Percentiles rank a stretch among this genome's conserved stretches.
phyloP scores from a whole-genome alignment of 2,113 vertebrate species.

The Tylochromis polylepis region DNA sequence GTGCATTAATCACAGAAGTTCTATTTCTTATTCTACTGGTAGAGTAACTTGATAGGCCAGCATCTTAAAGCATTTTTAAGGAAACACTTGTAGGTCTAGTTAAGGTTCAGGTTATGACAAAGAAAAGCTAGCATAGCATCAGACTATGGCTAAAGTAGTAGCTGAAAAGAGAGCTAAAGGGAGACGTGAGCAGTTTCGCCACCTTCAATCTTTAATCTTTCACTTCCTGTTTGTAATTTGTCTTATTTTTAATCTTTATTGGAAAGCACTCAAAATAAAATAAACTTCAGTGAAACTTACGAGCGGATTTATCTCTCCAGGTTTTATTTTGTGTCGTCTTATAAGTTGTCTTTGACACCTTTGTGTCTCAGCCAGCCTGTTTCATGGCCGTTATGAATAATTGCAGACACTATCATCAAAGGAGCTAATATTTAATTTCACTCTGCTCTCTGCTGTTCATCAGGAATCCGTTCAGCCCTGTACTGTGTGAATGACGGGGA shows the following conservation, averaged over 20 bases:
- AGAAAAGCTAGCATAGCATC: neutral
- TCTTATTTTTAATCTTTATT: neutral
- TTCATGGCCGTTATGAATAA: neutral
- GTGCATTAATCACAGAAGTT: neutral
- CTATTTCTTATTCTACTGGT: neutral
- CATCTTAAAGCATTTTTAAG: neutral
- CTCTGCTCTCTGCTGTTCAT: neutral
- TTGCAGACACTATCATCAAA: neutral
- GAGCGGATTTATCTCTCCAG: too few species aligned
- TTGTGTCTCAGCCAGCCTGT: neutral
- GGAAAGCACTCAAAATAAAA: neutral
- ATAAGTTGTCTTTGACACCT: neutral
- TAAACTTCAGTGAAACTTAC: neutral
- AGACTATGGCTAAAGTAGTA: neutral
- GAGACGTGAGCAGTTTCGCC: neutral
- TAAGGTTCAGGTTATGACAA: neutral
- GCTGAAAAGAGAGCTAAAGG: neutral
- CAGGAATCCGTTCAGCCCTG: neutral
- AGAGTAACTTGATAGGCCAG: neutral
- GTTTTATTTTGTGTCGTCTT: neutral
- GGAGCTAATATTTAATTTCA: neutral
- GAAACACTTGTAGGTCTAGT: neutral
- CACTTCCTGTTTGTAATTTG: neutral
- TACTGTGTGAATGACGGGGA: neutral
- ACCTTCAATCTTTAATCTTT: neutral